Percentiles rank a stretch among this genome's conserved stretches.
These are phyloP conservation scores for Maconellicoccus hirsutus DNA, from an alignment of 1,140 invertebrate species.

Conservation along the genomic window DNA sequence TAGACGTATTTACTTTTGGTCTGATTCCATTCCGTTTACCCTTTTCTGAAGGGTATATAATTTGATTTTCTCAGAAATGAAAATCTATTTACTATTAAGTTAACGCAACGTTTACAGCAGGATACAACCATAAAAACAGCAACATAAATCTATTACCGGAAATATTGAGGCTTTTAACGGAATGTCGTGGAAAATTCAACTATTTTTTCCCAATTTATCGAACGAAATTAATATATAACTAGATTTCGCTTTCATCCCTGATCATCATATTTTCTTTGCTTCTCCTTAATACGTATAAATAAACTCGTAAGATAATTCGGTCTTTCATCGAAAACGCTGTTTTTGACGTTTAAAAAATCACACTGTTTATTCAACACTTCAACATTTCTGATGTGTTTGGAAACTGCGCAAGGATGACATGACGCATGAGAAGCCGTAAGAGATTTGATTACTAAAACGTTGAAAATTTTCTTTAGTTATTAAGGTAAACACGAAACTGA, in stretches of 20 bases:
- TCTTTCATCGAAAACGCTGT: not conserved
- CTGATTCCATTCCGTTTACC: not conserved
- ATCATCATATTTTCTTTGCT: not conserved
- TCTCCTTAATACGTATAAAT: too few relatives aligned
- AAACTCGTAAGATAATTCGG: too few relatives aligned
- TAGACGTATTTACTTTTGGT: not conserved
- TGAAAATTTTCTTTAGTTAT: too few relatives aligned
- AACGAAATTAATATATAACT: not conserved
- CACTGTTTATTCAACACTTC: not conserved
- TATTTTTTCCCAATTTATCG: not conserved
- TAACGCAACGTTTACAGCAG: not conserved
- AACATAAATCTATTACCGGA: slow-evolving; percentile 15
- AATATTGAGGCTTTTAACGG: slow-evolving; percentile 20
- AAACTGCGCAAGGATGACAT: too few relatives aligned
- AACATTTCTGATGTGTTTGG: too few relatives aligned
- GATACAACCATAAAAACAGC: slow-evolving; percentile 13
- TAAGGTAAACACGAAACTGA: too few relatives aligned
- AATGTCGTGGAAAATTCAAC: not conserved
- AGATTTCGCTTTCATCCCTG: not conserved
- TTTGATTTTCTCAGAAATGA: slow-evolving; percentile 21
- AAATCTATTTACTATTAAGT: slow-evolving; percentile 13
- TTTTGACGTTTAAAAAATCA: not conserved
- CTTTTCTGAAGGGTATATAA: slow-evolving; percentile 16
- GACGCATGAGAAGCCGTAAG: too few relatives aligned
- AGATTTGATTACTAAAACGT: too few relatives aligned